Conservation (phyloP, 2,113 vertebrate genomes). For the Cyanoramphus novaezelandiae region DNA sequence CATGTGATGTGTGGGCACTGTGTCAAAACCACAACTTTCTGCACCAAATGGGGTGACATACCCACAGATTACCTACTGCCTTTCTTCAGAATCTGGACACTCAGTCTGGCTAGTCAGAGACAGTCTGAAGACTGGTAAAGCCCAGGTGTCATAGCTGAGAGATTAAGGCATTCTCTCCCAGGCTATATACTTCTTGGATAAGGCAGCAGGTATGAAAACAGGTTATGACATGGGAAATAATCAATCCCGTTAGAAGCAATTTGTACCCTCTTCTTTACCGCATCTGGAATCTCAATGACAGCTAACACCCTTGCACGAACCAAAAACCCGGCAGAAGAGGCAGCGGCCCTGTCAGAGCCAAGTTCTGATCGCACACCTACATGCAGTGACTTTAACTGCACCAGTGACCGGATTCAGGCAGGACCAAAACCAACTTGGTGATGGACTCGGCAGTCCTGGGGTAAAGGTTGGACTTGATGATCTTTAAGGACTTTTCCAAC, state of each 20-base stretch:
- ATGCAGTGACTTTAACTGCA: fast-evolving
- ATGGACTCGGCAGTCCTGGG: not conserved
- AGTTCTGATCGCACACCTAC: fast-evolving
- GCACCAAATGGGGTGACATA: fast-evolving
- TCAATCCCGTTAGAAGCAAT: no score
- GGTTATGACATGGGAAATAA: not conserved
- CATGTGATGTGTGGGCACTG: fast-evolving
- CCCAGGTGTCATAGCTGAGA: not conserved
- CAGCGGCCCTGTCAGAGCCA: not conserved
- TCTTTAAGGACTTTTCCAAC: not conserved
- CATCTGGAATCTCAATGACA: not conserved
- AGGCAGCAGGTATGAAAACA: not conserved
- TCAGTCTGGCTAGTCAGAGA: not conserved
- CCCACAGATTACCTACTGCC: no score
- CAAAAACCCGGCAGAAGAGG: not conserved
- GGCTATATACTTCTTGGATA: fast-evolving
- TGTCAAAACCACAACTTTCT: not conserved
- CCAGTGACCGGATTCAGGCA: fast-evolving
- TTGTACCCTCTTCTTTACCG: not conserved
- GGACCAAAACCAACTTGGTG: not conserved
- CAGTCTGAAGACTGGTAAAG: not conserved
- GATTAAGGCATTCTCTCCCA: no score
- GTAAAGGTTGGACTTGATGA: not conserved
- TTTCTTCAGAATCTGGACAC: not conserved
- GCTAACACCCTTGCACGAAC: not conserved